Conservation (phyloP, 2,113 vertebrate genomes). For the Ramphastos sulfuratus region DNA sequence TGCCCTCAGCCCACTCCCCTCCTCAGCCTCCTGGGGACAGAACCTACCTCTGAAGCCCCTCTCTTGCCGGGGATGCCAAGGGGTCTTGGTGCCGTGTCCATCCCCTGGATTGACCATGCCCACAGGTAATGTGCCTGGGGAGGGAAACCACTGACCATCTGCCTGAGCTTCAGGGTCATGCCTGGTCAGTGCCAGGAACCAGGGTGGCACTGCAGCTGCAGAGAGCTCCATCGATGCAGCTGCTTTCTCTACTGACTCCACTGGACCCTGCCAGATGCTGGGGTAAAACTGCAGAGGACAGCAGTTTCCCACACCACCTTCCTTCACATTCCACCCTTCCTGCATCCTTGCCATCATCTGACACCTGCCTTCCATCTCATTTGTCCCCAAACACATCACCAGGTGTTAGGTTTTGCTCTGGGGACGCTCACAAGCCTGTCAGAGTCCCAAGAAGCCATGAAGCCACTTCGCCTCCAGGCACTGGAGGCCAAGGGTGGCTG, state of each 20-base stretch:
- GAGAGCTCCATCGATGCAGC: not conserved
- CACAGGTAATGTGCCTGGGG: fast-evolving
- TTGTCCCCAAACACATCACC: not conserved
- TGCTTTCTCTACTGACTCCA: not conserved
- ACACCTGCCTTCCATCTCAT: not conserved
- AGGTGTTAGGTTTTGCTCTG: not conserved
- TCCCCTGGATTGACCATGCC: fast-evolving
- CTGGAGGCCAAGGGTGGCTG: not conserved
- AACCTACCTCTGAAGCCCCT: not conserved
- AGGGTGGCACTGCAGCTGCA: not conserved
- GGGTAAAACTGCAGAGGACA: not conserved
- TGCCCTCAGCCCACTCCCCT: not conserved
- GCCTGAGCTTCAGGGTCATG: not conserved
- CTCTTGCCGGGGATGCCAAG: not conserved
- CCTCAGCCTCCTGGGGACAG: not conserved
- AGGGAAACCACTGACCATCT: not conserved
- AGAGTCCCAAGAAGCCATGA: not conserved
- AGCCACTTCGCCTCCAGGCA: not conserved
- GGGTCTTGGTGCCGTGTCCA: not conserved
- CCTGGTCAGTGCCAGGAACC: fast-evolving
- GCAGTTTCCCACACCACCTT: not conserved
- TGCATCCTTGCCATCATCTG: fast-evolving
- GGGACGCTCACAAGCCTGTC: not conserved
- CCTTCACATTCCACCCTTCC: not conserved
- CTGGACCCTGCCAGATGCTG: fast-evolving